phyloP scores from a whole-genome alignment of 2,797 vertebrate species.

The Pseudomugil tenellus region DNA sequence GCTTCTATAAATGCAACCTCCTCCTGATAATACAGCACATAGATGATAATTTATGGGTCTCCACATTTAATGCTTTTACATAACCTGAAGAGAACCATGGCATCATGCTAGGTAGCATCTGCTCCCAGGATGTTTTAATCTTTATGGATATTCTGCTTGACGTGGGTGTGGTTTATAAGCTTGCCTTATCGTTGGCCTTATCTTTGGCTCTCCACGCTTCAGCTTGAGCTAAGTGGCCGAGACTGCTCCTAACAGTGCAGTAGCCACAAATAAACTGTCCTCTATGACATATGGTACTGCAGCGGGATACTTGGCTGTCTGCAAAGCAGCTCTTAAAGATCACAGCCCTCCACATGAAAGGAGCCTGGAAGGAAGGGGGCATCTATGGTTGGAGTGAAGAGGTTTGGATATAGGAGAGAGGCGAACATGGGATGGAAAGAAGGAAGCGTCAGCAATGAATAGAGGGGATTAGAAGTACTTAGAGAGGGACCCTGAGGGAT shows the following conservation, averaged over 20 bases:
- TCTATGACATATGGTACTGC: conserved; percentile 5
- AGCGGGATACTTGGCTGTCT: neutral
- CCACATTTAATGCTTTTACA: too few relatives aligned
- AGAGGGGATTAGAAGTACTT: conserved; percentile 32
- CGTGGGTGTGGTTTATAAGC: too few relatives aligned
- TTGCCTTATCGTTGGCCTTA: too few relatives aligned
- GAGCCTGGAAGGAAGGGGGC: neutral
- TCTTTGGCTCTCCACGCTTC: too few relatives aligned
- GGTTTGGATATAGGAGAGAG: neutral
- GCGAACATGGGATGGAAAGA: neutral
- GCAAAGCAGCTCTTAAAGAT: neutral
- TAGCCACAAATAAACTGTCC: conserved; percentile 2
- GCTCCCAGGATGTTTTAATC: too few relatives aligned
- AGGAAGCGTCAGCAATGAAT: conserved; percentile 11
- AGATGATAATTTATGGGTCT: too few relatives aligned
- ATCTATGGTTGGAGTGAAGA: neutral
- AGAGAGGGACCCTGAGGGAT: conserved; percentile 16
- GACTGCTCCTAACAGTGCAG: too few relatives aligned
- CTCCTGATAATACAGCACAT: too few relatives aligned
- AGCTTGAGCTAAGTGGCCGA: too few relatives aligned
- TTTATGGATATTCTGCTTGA: too few relatives aligned
- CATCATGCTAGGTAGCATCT: too few relatives aligned
- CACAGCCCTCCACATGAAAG: neutral
- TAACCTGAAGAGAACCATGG: too few relatives aligned
- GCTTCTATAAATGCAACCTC: neutral